Evolutionary conservation across 2,113 vertebrate genomes (phyloP), one percentile per base, ranked within the genome.

Genomic region (Oryzias javanicus): DNA sequence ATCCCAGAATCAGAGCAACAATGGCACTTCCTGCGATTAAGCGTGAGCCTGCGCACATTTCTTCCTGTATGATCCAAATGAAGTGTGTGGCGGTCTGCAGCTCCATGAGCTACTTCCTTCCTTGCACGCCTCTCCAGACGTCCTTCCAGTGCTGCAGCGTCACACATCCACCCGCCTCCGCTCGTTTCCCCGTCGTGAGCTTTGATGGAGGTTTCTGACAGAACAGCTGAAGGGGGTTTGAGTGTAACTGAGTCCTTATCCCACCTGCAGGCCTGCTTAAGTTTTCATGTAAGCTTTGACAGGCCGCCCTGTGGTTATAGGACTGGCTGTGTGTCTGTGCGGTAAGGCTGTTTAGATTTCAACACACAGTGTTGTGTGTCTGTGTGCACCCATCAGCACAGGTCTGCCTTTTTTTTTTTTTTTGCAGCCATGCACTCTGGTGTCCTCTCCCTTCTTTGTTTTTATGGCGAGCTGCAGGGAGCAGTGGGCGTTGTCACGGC

Each of bases 11-110:
- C 4, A 0, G 19, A 67, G 70, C 76, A 77, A 85, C 57, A 74
- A 60, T 89, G 73, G 76, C 0, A 0, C 76, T 90, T 93, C 90
- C 90, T 80, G 64, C 53, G 75, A 75, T 70, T 62, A 85, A 79
- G 76, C 67, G 66, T 70, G 72, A 73, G 49, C 50, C 5, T 42
- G 72, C 17, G 62, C 1, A 20, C 40, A 41, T 49, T 20, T 55
- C 70, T 86, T 82, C 80, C 81, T 88, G 83, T 90, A 81, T 82
- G 67, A 20, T 69, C 70, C 77, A 77, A 90, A 83, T 58, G 14
- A 1, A 58, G 60, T 14, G 35, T 4, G 48, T 15, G 64, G 74
- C 55, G 60, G 67, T 58, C 63, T 79, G 68, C 80, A 56, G 44
- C 69, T 16, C 61, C 0, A 10, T 61, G 51, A 13, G 22, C 60